Evolutionary conservation across 2,888 invertebrate species (phyloP).

Genomic region (Exocentrus adspersus): DNA sequence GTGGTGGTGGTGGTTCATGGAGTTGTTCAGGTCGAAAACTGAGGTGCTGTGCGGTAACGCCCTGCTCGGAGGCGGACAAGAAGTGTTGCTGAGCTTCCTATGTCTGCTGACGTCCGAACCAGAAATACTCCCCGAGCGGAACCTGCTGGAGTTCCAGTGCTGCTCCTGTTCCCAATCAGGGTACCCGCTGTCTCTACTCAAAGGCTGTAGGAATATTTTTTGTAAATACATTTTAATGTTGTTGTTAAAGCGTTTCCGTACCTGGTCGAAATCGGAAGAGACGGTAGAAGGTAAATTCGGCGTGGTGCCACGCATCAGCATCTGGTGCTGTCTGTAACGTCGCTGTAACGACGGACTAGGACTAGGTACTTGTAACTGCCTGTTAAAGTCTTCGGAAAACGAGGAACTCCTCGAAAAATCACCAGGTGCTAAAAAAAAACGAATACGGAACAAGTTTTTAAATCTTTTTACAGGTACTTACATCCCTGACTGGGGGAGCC

Average conservation of each 20-base stretch:
- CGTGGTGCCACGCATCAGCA: conserved; percentile 64
- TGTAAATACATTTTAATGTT: too few species aligned
- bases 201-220: conserved; percentile 58
- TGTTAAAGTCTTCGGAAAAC: conserved; percentile 46
- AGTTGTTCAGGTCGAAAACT: conserved; percentile 67
- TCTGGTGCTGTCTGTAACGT: conserved; percentile 69
- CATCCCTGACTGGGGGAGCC: conserved; percentile 43
- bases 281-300: conserved; percentile 60
- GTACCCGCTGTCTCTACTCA: conserved; percentile 63
- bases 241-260: too few species aligned
- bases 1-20: conserved; percentile 54
- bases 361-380: conserved; percentile 50
- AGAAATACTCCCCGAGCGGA: conserved; percentile 60
- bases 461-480: conserved; percentile 39
- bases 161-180: conserved; percentile 63
- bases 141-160: conserved; percentile 55
- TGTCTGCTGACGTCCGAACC: conserved; percentile 55
- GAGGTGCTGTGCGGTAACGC: conserved; percentile 63
- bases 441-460: not conserved
- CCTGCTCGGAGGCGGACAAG: conserved; percentile 54
- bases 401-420: conserved; percentile 53
- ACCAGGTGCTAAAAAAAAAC: conserved; percentile 48
- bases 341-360: conserved; percentile 65
- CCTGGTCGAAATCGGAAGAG: conserved; percentile 58
- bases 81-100: conserved; percentile 58